Base-by-base conservation (phyloP, 1,140 invertebrate species). In the Mactra quadrangularis region DNA sequence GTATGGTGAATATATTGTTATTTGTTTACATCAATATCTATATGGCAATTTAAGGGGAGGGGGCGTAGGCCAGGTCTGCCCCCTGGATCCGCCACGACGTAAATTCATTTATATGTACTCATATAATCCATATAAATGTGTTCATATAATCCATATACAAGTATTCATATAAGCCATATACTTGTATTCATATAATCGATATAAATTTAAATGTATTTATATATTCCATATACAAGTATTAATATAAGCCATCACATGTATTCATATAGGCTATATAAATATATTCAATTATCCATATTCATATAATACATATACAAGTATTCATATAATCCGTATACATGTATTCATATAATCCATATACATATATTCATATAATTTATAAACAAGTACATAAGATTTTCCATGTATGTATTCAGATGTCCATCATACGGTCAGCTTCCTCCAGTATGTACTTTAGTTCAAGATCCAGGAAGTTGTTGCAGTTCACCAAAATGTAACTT, bases 401-500 rank as follows among this genome's bases (percentile, higher is more conserved):
- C n/a, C n/a, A n/a, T n/a, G n/a, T n/a, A n/a, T 19, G 13, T 35
- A 47, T 66, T n/a, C 74, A 90, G 89, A 55, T 90, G 89, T 59
- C 88, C 88, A 6, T 59, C 87, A 15, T 90, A 90, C 59, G 75
- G 85, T 31, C 66, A 85, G 38, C 64, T 90, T 4, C 86, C 89
- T 3, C 53, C 85, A 22, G 76, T 86, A 27, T 90, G 89, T 74
- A 87, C 86, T 1, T 47, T 89, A 70, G 84, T 90, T 0, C 86
- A 77, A 33, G 83, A 85, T 53, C 52, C 75, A 35, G 87, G 86
- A 57, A 64, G 85, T 22, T 90, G 89, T 68, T 90, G 89, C 81
- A 57, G 85, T 41, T 59, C 87, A 68, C 87, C 88, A 4, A 76
- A 86, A 1, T 90, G 89, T 78, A 86, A 89, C 66, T 90, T 89